These are phyloP conservation scores for Mesoclemmys tuberculata DNA, from an alignment of 2,113 vertebrate genomes.

Conservation along the genomic window DNA sequence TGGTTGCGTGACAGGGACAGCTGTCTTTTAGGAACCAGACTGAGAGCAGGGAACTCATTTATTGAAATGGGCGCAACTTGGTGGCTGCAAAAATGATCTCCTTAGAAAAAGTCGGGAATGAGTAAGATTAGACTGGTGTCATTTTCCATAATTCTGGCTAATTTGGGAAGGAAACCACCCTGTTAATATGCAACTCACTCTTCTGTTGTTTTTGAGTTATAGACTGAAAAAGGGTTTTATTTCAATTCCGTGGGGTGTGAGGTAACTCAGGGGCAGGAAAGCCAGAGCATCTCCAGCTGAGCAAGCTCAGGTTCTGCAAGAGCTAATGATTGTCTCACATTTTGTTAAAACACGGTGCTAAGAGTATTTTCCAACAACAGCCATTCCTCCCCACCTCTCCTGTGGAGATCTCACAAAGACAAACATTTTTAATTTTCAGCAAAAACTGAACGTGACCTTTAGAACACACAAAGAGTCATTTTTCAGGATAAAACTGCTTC, in stretches of 20 bases:
- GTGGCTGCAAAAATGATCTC: neutral
- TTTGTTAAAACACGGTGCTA: neutral
- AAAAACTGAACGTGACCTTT: neutral
- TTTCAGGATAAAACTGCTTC: neutral
- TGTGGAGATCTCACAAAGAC: neutral
- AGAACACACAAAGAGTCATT: neutral
- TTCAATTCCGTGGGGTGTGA: slow-evolving; percentile 4
- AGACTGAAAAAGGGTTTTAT: slow-evolving; percentile 42
- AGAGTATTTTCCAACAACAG: neutral
- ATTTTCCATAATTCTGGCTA: slow-evolving; percentile 28
- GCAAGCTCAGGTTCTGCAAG: neutral
- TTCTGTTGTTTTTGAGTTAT: neutral
- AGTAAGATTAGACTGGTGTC: slow-evolving; percentile 53
- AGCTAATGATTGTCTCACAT: slow-evolving; percentile 38
- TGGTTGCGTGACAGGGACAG: neutral
- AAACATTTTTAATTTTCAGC: slow-evolving; percentile 4
- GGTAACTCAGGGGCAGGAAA: slow-evolving; percentile 16
- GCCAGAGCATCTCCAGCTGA: neutral
- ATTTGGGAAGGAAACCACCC: neutral
- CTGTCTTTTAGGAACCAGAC: slow-evolving; percentile 23
- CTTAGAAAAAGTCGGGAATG: neutral
- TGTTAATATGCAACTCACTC: slow-evolving; percentile 50
- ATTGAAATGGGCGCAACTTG: slow-evolving; percentile 39
- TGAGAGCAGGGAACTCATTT: slow-evolving; percentile 23
- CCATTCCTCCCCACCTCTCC: neutral